Evolutionary conservation across 2,113 vertebrate species (phyloP), one percentile per base, ranked within the genome.

Genomic region (Tupaia chinensis): DNA sequence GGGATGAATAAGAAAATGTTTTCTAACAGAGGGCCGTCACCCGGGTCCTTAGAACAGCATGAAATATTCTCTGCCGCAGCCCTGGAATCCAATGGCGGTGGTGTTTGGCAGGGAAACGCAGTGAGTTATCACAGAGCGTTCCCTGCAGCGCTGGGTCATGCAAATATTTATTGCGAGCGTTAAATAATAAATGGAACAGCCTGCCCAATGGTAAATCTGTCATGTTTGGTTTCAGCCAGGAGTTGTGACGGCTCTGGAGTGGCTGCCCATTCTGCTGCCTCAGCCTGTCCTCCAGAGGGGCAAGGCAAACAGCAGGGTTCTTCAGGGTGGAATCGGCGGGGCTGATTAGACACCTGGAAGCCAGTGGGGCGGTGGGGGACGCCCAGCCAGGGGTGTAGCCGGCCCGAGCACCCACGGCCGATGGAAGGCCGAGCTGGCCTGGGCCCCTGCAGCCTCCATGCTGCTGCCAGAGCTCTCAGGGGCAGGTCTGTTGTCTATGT

Each of bases 101-200:
- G 94, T 80, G 97, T 97, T 98, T 98, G 96, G 98, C 87, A 97
- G 91, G 97, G 95, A 83, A 91, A 66, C 73, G 68, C 80, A 32
- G 58, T 97, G 93, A 97, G 95, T 98, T 98, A 97, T 97, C 97
- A 89, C 91, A 44, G 94, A 82, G 54, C 17, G 29, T 96, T 97
- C 91, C 97, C 96, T 98, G 94, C 69, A 85, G 94, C 63, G 76
- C 96, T 82, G 97, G 98, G 98, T 98, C 97, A 97, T 98, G 98
- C 98, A 98, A 98, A 98, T 98, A 98, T 98, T 98, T 98, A 98
- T 97, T 97, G 97, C 94, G 72, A 97, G 92, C 83, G 22, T 97
- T 98, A 97, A 98, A 97, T 98, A 98, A 98, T 97, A 98, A 98
- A 98, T 97, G 97, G 94, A 98, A 97, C 97, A 95, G 97, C 93